Evolutionary conservation across 2,113 vertebrate species (phyloP).

Genomic region (Herpailurus yagouaroundi): DNA sequence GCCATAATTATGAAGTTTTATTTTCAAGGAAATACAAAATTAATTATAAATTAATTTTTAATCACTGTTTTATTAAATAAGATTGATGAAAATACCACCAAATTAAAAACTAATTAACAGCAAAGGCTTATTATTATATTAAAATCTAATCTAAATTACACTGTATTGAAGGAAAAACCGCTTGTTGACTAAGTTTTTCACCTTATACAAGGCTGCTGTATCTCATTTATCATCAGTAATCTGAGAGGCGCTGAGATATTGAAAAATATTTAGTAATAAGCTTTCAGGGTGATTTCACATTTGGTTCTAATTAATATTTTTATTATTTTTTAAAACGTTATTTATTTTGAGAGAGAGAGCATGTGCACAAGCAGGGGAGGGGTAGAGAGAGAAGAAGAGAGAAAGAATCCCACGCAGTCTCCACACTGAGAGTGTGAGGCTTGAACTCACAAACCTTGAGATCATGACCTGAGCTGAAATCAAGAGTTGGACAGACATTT

Average conservation of each 20-base stretch:
- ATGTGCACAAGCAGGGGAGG: no score
- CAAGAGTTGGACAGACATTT: no score
- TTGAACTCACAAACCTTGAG: no score
- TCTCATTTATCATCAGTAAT: neutral
- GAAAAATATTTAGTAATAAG: slow-evolving; percentile 24
- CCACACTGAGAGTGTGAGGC: no score
- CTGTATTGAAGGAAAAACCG: slow-evolving; percentile 17
- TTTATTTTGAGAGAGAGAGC: no score
- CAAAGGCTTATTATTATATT: slow-evolving; percentile 21
- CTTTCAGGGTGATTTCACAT: neutral
- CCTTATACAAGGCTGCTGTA: neutral
- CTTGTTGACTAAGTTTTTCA: neutral
- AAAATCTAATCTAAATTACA: slow-evolving; percentile 27
- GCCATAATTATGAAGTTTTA: slow-evolving; percentile 13
- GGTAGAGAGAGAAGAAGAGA: no score
- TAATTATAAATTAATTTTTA: slow-evolving; percentile 15
- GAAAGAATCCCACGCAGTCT: no score
- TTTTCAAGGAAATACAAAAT: slow-evolving; percentile 24
- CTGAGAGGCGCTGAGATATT: neutral
- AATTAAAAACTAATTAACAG: slow-evolving; percentile 38
- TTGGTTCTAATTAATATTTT: neutral
- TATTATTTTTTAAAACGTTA: neutral
- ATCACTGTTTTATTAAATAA: slow-evolving; percentile 22
- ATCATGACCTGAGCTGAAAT: no score
- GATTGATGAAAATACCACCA: slow-evolving; percentile 36